These are phyloP conservation scores for Diphyllodes magnificus DNA, from an alignment of 2,113 vertebrate genomes.

Conservation along the genomic window DNA sequence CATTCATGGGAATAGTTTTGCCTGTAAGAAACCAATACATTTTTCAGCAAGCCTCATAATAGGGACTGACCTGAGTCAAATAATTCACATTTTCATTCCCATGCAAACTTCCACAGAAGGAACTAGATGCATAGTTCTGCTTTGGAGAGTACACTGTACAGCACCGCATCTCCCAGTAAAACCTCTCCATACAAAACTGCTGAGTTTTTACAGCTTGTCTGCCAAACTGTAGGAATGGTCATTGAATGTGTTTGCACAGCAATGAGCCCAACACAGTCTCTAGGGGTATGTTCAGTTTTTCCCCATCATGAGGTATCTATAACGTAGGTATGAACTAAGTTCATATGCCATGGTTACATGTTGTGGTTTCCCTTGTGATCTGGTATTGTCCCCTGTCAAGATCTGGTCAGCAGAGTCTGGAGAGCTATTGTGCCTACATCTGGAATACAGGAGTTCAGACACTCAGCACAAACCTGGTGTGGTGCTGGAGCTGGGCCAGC, in stretches of 20 bases:
- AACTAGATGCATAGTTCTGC: background rate
- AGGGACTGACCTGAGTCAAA: background rate
- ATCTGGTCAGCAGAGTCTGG: background rate
- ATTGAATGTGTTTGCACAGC: background rate
- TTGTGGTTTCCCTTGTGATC: background rate
- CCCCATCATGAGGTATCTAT: background rate
- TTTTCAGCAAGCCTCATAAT: constrained; percentile 29
- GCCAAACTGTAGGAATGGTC: background rate
- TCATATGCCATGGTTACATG: background rate
- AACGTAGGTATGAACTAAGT: background rate
- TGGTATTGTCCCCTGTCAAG: background rate
- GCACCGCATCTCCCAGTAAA: background rate
- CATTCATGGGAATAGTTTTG: constrained; percentile 25
- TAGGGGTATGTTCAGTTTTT: background rate
- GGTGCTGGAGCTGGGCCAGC: background rate
- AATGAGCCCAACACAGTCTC: background rate
- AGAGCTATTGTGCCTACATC: background rate
- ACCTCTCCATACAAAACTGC: background rate
- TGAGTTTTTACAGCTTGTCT: background rate
- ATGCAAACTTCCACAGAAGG: background rate
- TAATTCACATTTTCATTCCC: constrained; percentile 38
- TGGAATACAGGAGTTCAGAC: background rate
- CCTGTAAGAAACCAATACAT: constrained; percentile 30
- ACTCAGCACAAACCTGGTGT: background rate
- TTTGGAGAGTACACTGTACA: background rate